Evolutionary conservation across 2,113 vertebrate species (phyloP), one percentile per base, ranked within the genome.

Genomic region (Hypanus sabinus): DNA sequence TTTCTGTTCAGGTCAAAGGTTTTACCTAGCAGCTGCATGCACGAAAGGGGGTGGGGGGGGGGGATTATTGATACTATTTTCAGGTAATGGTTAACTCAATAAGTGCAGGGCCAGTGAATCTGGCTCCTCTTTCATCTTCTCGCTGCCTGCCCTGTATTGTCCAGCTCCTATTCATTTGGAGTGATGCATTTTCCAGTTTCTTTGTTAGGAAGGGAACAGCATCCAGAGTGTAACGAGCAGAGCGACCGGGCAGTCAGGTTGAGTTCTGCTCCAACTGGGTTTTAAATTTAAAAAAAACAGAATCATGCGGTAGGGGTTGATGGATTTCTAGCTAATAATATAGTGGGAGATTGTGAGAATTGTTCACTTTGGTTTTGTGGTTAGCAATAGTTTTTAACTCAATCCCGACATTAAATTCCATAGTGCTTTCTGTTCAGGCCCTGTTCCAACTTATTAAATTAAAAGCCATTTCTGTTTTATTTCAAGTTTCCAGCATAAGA

Each of bases 31-130:
- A 93, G 90, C 33, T 93, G 65, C 20, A 22, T 93, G 70, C 91
- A 30, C 46, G 68, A 22, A 38, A 73, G 73, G n/a, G n/a, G n/a
- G n/a, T n/a, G n/a, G n/a, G n/a, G n/a, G n/a, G 91, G 70, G 38
- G 65, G 68, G 36, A 93, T 75, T 93, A 93, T 46, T 70, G 62
- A 73, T 38, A 73, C 8, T n/a, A 46, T 73, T 93, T 36, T 73
- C 73, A 2, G 38, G 71, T 38, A 70, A 73, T 55, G 91, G 30
- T 93, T 93, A 93, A 93, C 91, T 38, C 91, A 73, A 73, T 90
- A n/a, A 90, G n/a, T 90, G 60, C 60, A 33, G n/a, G 85, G 85
- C 85, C 85, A 90, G 60, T 65, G 60, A 90, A 33, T 90, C 85
- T 68, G 60, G 33, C 60, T 33, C 60, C 60, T 68, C 60, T 90